Evolutionary conservation across 2,888 invertebrate genomes (phyloP).

Genomic region (Mantis religiosa): DNA sequence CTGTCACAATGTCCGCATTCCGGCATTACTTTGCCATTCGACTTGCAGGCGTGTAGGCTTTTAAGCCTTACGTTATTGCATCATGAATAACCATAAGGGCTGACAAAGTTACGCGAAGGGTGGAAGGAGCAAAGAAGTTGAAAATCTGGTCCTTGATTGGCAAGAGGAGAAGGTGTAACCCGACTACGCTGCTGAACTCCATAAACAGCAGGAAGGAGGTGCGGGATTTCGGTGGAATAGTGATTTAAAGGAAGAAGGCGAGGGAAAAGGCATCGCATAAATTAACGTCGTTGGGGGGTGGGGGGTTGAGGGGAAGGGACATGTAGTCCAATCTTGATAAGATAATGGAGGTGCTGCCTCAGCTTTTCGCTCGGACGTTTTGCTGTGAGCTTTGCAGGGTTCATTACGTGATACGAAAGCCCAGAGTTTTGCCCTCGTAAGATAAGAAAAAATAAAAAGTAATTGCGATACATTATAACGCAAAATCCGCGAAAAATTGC

Average conservation of each 20-base stretch:
- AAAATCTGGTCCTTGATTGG: constrained; percentile 2
- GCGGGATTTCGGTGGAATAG: neutral
- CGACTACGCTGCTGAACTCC: neutral
- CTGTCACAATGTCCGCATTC: neutral
- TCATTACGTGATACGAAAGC: neutral
- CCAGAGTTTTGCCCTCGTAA: neutral
- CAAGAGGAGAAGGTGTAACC: neutral
- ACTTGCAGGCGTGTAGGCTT: constrained; percentile 10
- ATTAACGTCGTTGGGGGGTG: neutral
- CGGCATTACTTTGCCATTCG: neutral
- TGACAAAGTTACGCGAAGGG: constrained; percentile 23
- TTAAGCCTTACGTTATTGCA: constrained; percentile 24
- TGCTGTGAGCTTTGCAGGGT: neutral
- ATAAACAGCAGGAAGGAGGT: neutral
- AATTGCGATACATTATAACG: no score
- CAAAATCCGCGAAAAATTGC: no score
- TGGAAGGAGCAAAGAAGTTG: constrained; percentile 6
- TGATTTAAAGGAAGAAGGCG: no score
- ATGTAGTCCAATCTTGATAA: neutral
- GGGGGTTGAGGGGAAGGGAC: neutral
- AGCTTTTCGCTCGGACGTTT: neutral
- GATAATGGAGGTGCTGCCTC: neutral
- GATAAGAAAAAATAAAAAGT: no score
- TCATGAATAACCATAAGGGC: constrained; percentile 29
- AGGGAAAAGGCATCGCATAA: neutral